Conservation (phyloP, 1,140 invertebrate species). For the Philopotamus ludificatus region DNA sequence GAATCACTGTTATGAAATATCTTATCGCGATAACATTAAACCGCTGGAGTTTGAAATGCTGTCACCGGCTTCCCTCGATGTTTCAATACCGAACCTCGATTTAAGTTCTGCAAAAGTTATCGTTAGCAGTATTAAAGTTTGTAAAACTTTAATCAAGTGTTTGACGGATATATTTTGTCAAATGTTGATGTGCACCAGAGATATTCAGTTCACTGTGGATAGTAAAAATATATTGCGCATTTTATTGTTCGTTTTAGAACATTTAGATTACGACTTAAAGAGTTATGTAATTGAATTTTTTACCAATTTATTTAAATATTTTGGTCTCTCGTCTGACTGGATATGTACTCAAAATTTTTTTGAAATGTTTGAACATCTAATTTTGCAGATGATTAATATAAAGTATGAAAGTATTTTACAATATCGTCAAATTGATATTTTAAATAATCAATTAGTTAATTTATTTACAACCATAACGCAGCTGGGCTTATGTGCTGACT, state of each 20-base stretch:
- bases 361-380: constrained; percentile 21
- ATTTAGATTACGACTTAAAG: constrained; percentile 50
- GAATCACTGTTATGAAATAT: background rate
- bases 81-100: constrained; percentile 52
- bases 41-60: background rate
- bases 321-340: constrained; percentile 43
- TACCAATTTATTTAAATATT: constrained; percentile 45
- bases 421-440: constrained; percentile 4
- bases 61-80: constrained; percentile 46
- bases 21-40: background rate
- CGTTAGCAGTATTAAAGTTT: constrained; percentile 46
- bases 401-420: constrained; percentile 3
- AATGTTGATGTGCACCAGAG: constrained; percentile 3
- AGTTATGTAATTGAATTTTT: constrained; percentile 48
- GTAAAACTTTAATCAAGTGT: constrained; percentile 47
- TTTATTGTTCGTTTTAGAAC: constrained; percentile 47
- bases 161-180: constrained; percentile 26
- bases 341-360: constrained; percentile 40
- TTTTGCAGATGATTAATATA: constrained; percentile 15
- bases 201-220: constrained; percentile 1
- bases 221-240: constrained; percentile 38
- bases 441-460: constrained; percentile 27
- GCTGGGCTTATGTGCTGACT: background rate
- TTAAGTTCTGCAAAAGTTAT: constrained; percentile 51
- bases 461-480: constrained; percentile 14